Evolutionary conservation across 37 sponge, comb jelly and placozoan genomes (phyloP).

Genomic region (Cliona cf. orientalis): DNA sequence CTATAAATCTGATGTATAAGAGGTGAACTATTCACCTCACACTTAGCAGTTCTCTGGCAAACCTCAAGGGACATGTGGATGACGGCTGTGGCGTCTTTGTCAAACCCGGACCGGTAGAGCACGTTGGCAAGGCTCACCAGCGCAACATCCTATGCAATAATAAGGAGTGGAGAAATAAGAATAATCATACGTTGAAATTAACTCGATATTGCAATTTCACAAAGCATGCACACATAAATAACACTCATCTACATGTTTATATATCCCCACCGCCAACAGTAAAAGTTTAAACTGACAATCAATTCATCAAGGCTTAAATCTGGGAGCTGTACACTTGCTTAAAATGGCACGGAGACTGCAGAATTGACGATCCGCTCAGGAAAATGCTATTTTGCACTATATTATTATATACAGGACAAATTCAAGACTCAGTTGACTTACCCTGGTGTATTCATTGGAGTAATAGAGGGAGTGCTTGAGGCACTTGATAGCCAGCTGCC

Average conservation of each 20-base stretch:
- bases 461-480: slow-evolving; percentile 64
- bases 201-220: too few relatives aligned
- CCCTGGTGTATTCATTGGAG: slow-evolving; percentile 57
- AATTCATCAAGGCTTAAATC: too few relatives aligned
- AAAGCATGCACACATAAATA: too few relatives aligned
- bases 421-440: slow-evolving; percentile 15
- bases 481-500: slow-evolving; percentile 68
- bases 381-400: not conserved
- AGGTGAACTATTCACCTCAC: too few relatives aligned
- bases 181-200: not conserved
- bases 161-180: slow-evolving; percentile 6
- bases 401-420: not conserved
- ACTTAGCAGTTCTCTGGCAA: too few relatives aligned
- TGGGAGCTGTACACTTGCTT: too few relatives aligned
- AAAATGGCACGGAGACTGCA: too few relatives aligned
- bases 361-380: too few relatives aligned
- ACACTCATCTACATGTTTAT: too few relatives aligned
- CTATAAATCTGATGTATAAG: too few relatives aligned
- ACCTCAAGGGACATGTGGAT: slow-evolving; percentile 75
- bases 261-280: too few relatives aligned
- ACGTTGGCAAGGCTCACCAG: slow-evolving; percentile 85
- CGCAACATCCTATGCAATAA: slow-evolving; percentile 74
- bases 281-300: too few relatives aligned
- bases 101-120: slow-evolving; percentile 68
- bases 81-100: slow-evolving; percentile 64